phyloP scores from a whole-genome alignment of 2,888 invertebrate species.

The Rosalia funebris region DNA sequence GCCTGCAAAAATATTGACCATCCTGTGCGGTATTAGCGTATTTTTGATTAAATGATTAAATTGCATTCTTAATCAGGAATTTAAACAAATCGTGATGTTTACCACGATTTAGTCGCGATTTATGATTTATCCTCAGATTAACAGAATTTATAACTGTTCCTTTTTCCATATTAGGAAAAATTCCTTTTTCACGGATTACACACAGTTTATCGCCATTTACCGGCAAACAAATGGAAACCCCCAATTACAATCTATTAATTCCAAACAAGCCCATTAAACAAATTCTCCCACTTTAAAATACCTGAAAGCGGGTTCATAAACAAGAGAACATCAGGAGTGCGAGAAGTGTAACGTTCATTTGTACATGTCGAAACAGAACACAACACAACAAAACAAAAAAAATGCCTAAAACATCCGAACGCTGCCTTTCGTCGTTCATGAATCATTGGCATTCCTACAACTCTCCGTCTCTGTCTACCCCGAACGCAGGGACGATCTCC shows the following conservation, averaged over 20 bases:
- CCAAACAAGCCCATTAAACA: conserved; percentile 41
- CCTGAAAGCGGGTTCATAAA: conserved; percentile 54
- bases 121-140: too few relatives aligned
- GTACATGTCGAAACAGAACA: conserved; percentile 63
- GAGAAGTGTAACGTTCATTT: conserved; percentile 63
- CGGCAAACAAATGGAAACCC: conserved; percentile 39
- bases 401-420: conserved; percentile 62
- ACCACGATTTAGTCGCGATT: too few relatives aligned
- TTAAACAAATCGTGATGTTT: too few relatives aligned
- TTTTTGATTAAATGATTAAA: too few relatives aligned
- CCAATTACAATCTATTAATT: conserved; percentile 47
- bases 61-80: too few relatives aligned
- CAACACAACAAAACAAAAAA: conserved; percentile 58
- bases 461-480: conserved; percentile 43
- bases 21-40: too few relatives aligned
- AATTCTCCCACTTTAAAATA: conserved; percentile 44
- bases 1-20: too few relatives aligned
- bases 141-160: neutral
- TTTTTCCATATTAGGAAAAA: too few relatives aligned
- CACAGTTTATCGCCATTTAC: conserved; percentile 8
- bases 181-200: too few relatives aligned
- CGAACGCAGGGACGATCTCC: conserved; percentile 28
- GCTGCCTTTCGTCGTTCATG: conserved; percentile 64
- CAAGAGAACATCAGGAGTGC: conserved; percentile 58
- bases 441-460: conserved; percentile 62